phyloP scores from a whole-genome alignment of 2,113 vertebrate species.

The Eptesicus fuscus region DNA sequence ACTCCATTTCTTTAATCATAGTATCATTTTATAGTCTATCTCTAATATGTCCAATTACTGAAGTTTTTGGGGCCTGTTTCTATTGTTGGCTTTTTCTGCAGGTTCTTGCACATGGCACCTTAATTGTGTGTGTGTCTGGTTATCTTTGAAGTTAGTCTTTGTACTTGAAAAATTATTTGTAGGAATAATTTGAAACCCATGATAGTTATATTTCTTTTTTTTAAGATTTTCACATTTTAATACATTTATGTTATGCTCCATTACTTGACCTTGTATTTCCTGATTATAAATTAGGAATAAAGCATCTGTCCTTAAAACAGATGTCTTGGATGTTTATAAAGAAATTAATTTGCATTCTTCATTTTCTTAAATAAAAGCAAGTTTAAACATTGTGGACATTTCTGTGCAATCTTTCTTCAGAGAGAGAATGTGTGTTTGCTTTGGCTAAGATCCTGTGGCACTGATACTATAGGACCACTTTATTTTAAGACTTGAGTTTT shows the following conservation, averaged over 20 bases:
- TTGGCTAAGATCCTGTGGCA: background rate
- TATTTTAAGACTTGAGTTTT: constrained; percentile 8
- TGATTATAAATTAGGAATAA: background rate
- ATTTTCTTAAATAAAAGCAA: background rate
- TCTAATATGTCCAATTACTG: background rate
- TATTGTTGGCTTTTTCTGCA: constrained; percentile 5
- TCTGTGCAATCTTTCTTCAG: background rate
- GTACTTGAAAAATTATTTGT: background rate
- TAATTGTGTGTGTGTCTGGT: background rate
- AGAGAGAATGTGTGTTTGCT: background rate
- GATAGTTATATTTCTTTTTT: background rate
- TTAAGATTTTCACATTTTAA: background rate
- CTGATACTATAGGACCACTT: background rate
- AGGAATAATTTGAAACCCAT: background rate
- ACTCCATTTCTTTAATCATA: background rate
- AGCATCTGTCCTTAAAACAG: background rate
- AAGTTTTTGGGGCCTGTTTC: background rate
- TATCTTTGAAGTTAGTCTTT: background rate
- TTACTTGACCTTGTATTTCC: background rate
- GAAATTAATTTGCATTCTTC: background rate
- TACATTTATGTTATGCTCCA: background rate
- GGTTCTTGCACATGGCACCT: background rate
- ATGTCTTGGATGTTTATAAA: background rate
- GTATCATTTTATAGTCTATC: background rate
- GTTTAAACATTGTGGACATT: background rate